phyloP scores from a whole-genome alignment of 2,888 invertebrate species.

The Villa cingulata region DNA sequence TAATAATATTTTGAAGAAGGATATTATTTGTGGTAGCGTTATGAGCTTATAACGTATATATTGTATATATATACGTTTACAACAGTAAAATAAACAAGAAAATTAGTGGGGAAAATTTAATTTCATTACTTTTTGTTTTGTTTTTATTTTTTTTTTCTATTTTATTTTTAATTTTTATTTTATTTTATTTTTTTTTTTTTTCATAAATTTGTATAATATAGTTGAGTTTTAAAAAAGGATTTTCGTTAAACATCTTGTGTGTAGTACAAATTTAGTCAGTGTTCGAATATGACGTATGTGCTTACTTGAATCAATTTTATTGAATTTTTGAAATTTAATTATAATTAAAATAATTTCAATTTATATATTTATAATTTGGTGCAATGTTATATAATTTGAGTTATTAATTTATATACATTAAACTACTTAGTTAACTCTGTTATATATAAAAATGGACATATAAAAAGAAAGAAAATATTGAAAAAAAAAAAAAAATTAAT shows the following conservation, averaged over 20 bases:
- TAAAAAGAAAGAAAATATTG: no score
- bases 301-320: no score
- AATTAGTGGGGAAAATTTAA: constrained; percentile 9
- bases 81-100: constrained; percentile 1
- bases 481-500: no score
- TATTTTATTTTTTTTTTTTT: not conserved
- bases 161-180: not conserved
- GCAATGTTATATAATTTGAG: no score
- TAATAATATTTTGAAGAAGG: no score
- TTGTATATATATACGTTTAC: no score
- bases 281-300: not conserved
- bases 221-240: not conserved
- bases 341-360: no score
- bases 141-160: not conserved
- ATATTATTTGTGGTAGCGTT: not conserved
- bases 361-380: no score
- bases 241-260: not conserved
- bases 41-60: not conserved
- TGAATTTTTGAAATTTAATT: no score
- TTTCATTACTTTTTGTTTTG: not conserved
- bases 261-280: not conserved
- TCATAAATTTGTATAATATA: not conserved
- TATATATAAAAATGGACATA: no score
- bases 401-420: no score
- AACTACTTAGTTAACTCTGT: no score